Percentiles rank a stretch among this genome's conserved stretches.
phyloP scores from a whole-genome alignment of 2,113 vertebrate species.

The Tichodroma muraria region DNA sequence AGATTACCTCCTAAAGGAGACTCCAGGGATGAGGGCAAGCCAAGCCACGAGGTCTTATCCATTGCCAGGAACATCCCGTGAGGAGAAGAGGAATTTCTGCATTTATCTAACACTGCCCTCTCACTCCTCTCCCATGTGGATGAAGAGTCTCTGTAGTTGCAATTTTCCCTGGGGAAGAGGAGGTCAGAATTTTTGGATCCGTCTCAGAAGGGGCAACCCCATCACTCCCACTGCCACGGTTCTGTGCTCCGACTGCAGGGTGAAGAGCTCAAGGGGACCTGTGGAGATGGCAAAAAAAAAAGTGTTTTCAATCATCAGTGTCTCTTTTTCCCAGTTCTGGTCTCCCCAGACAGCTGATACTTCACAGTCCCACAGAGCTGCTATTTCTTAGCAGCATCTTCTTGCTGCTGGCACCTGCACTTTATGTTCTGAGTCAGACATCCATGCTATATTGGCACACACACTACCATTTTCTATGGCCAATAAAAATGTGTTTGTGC shows the following conservation, averaged over 20 bases:
- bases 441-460: constrained; percentile 49
- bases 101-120: background rate
- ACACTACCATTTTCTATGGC: constrained; percentile 33
- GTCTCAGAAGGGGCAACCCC: background rate
- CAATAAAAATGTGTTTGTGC: constrained; percentile 57
- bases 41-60: background rate
- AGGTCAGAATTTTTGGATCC: background rate
- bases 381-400: constrained; percentile 48
- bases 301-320: background rate
- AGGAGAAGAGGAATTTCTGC: background rate
- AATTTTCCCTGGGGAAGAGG: background rate
- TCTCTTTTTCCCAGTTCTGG: background rate
- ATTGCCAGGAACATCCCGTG: background rate
- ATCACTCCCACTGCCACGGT: background rate
- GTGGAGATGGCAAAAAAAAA: background rate
- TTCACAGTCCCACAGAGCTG: constrained; percentile 25
- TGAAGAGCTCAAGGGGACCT: background rate
- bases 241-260: background rate
- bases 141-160: background rate
- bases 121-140: background rate
- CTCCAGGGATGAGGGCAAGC: background rate
- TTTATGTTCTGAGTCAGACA: constrained; percentile 51
- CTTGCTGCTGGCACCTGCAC: constrained; percentile 46
- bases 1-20: constrained; percentile 1
- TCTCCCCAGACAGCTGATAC: constrained; percentile 35